These are phyloP conservation scores for Propsilocerus akamusi DNA, from an alignment of 1,140 invertebrate species.

Conservation along the genomic window DNA sequence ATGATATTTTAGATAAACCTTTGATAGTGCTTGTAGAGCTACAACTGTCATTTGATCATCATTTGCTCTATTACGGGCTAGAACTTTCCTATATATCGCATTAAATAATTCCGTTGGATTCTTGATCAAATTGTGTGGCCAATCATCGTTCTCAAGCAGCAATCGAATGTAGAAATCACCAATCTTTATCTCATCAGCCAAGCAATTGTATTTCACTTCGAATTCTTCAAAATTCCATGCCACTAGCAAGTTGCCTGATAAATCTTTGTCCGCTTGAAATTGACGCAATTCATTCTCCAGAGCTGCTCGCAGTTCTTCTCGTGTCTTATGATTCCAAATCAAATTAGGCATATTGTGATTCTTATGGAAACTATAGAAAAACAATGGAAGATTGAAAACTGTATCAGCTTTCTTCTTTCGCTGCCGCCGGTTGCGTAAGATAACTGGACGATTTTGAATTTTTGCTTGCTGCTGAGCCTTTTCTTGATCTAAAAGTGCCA, in stretches of 20 bases:
- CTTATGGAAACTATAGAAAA: conserved; percentile 89
- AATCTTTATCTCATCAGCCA: conserved; percentile 93
- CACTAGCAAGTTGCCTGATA: conserved; percentile 60
- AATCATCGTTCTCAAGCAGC: conserved; percentile 78
- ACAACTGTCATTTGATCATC: conserved; percentile 86
- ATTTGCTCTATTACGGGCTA: conserved; percentile 37
- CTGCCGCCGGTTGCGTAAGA: conserved; percentile 75
- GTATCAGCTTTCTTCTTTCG: conserved; percentile 69
- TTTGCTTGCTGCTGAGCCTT: conserved; percentile 22
- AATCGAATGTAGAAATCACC: conserved; percentile 95
- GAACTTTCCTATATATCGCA: conserved; percentile 93
- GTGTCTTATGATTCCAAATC: conserved; percentile 98
- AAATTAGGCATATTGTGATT: conserved; percentile 93
- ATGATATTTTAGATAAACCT: conserved; percentile 89
- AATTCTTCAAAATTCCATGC: conserved; percentile 98
- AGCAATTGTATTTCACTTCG: conserved; percentile 80
- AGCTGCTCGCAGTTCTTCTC: conserved; percentile 83
- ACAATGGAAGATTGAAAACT: conserved; percentile 67
- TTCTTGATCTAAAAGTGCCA: conserved; percentile 22
- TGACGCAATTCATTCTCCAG: conserved; percentile 86
- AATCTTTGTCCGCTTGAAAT: conserved; percentile 78
- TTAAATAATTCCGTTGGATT: conserved; percentile 86
- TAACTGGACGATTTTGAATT: conserved; percentile 55
- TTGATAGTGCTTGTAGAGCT: conserved; percentile 94
- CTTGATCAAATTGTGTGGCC: conserved; percentile 32